A percentile compares a stretch with the other conserved stretches of the same genome.
Conservation (phyloP, 1,140 invertebrate genomes). For the Kradibia gibbosae region DNA sequence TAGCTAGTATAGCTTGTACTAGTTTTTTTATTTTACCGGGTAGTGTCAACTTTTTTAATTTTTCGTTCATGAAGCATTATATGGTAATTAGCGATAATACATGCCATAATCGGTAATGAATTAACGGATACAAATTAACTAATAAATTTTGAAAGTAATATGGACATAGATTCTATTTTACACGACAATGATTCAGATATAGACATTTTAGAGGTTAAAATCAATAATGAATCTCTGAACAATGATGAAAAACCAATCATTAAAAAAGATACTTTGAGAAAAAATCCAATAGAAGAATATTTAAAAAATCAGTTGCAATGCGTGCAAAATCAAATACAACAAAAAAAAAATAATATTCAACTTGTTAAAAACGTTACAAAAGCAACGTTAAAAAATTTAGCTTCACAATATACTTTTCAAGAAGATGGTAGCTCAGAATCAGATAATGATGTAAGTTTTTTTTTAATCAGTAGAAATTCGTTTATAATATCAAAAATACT, state of each 20-base stretch:
- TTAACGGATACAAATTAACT: too few species aligned
- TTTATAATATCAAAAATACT: slow-evolving; percentile 27
- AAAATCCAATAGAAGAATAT: slow-evolving; percentile 63
- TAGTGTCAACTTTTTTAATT: too few species aligned
- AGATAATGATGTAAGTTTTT: slow-evolving; percentile 58
- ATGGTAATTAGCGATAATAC: too few species aligned
- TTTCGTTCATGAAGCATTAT: too few species aligned
- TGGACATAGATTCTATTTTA: slow-evolving; percentile 34
- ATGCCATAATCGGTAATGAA: too few species aligned
- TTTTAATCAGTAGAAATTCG: slow-evolving; percentile 32
- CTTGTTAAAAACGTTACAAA: slow-evolving; percentile 50
- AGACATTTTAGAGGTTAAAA: slow-evolving; percentile 26
- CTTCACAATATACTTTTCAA: slow-evolving; percentile 48
- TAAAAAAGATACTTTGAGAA: slow-evolving; percentile 48
- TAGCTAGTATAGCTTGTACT: too few species aligned
- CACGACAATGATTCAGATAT: slow-evolving; percentile 37
- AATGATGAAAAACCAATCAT: slow-evolving; percentile 25
- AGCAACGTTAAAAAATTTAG: slow-evolving; percentile 54
- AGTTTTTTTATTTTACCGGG: too few species aligned
- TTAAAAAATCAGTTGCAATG: slow-evolving; percentile 56
- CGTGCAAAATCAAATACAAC: slow-evolving; percentile 54
- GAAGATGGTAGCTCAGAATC: slow-evolving; percentile 54
- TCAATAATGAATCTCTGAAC: neutral
- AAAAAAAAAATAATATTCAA: slow-evolving; percentile 52
- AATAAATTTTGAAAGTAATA: slow-evolving; percentile 14